Base-by-base conservation (phyloP, 2,888 invertebrate genomes). In the Melanotus villosus region DNA sequence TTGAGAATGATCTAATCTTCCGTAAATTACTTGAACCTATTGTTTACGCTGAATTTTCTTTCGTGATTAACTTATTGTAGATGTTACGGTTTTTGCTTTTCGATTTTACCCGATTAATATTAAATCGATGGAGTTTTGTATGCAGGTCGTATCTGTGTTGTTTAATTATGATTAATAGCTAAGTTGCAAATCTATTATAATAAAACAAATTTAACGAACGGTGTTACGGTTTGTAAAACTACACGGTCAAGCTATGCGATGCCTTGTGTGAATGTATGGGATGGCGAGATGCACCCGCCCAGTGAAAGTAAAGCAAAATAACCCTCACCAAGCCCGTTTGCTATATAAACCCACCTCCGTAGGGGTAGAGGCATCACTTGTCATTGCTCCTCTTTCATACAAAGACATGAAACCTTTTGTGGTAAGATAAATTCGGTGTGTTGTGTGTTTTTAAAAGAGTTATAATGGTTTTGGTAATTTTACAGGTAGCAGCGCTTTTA, bases 311-410 rank as follows among this genome's bases (percentile, higher is more conserved):
- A 62, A 60, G 50, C 65, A 68, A 71, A 70, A 64, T 74, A 75
- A 73, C 75, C 74, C 74, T 74, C 75, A 73, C 74, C 75, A 74
- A 56, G 26, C 43, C 56, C 63, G 12, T 45, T 58, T 52, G 34
- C 65, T 76, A 76, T 76, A 76, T 70, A 76, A 75, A 68, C 70
- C 58, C 62, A 62, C 54, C 64, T 65, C 23, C 54, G 47, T 21
- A 54, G 70, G 74, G 76, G 75, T 73, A 73, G 73, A 70, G 70
- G 66, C 73, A 76, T 76, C 76, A 76, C 70, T 75, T 72, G 73
- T 68, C 73, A 71, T 69, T 63, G 70, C 58, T 72, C 73, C 66
- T 73, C 73, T 71, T 74, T 62, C 68, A 71, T 47, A 65, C 38
- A 43, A 59, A 75, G 70, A 71, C 72, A 71, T 71, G 71, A 71